Base-by-base conservation (phyloP, 2,797 vertebrate species). In the Manis pentadactyla region DNA sequence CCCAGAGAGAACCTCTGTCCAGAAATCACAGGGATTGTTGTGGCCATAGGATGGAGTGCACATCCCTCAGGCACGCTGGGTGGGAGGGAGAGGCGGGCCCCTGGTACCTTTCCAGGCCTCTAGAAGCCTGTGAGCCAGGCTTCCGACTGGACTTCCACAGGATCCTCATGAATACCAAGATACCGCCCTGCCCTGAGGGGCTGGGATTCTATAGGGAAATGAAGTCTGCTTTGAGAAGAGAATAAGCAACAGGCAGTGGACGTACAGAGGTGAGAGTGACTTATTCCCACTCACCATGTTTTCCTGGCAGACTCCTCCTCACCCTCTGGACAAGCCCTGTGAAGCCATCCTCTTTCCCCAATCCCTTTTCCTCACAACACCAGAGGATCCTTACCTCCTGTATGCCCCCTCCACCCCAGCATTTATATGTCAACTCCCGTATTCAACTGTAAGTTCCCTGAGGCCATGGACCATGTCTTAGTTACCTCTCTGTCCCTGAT, bases 21-120 rank as follows among this genome's bases (percentile, higher is more conserved):
- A 15, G 55, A 10, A 46, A 46, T 46, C 46, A 46, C 46, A 46
- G 77, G 51, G 34, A 25, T 14, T 11, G 0, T 19, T 2, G 19
- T 21, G 14, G 37, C 51, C 66, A 4, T 17, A 53, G 61, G 61
- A 74, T 53, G 78, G 25, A 64, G 31, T 55, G 37, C 59, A 13
- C 7, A 0, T 39, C 74, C 51, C 39, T 51, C 1, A 1, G 29
- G n/a, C 1, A 0, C 3, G 0, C 1, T 82, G 39, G 17, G 23
- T 34, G 13, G 42, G 63, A 63, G 25, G 37, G 68, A 59, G 37
- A 75, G 21, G 15, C 10, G 4, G 34, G 42, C 7, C 2, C 4
- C 34, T 53, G n/a, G 18, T 59, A 51, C 18, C 29, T 81, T 59
- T 39, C n/a, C 51, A 17, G 1, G 7, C 49, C 63, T 51, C 51